phyloP scores from a whole-genome alignment of 2,113 vertebrate genomes.

The Pelvicachromis taeniatus region DNA sequence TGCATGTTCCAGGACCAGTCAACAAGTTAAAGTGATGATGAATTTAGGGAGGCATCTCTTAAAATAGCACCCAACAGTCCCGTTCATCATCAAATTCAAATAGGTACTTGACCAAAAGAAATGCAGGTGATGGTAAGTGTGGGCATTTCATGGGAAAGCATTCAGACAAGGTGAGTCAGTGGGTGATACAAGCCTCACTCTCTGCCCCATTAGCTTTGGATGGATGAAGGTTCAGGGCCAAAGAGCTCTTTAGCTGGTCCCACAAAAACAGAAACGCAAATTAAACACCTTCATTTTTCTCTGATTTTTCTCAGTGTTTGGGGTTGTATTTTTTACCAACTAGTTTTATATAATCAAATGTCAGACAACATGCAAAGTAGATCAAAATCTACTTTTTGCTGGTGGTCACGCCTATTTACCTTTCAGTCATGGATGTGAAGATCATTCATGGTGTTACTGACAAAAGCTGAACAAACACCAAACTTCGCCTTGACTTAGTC shows the following conservation, averaged over 20 bases:
- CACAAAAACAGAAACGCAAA: not conserved
- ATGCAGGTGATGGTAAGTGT: conserved; percentile 17
- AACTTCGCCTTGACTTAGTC: not conserved
- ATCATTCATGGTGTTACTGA: not conserved
- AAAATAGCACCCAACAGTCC: conserved; percentile 15
- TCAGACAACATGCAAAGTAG: not conserved
- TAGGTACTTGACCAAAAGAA: conserved; percentile 5
- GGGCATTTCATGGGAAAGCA: not conserved
- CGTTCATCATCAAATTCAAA: conserved; percentile 12
- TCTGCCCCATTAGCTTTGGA: conserved; percentile 15
- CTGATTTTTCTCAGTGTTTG: not conserved
- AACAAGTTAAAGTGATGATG: not conserved
- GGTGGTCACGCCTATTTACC: not conserved
- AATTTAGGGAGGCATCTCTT: not conserved
- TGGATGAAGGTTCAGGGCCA: conserved; percentile 4
- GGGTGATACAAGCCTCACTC: not conserved
- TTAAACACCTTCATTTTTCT: not conserved
- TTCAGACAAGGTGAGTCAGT: conserved; percentile 9
- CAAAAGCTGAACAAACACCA: not conserved
- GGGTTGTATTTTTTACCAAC: not conserved
- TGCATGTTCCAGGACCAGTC: not conserved
- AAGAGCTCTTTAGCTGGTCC: not conserved
- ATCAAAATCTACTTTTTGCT: not conserved
- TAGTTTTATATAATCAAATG: not conserved
- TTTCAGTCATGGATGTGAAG: not conserved